Evolutionary conservation across 2,113 vertebrate genomes (phyloP).

Genomic region (Pontoporia blainvillei): DNA sequence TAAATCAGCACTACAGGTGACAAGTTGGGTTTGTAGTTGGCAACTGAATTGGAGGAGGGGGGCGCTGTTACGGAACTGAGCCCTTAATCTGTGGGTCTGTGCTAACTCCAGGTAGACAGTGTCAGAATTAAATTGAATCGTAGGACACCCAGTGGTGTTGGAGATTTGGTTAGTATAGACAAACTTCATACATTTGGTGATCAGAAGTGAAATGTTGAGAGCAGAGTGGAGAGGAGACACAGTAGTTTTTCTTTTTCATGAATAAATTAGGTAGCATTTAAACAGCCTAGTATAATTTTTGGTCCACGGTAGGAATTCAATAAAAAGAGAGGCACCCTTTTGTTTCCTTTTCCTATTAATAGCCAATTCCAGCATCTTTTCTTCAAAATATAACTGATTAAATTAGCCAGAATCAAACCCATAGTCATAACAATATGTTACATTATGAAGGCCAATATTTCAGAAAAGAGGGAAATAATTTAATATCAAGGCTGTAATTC

Average conservation of each 20-base stretch:
- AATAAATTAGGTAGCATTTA: background rate
- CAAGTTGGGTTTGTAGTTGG: background rate
- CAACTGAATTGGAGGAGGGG: background rate
- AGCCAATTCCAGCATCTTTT: background rate
- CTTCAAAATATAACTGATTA: background rate
- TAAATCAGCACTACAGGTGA: background rate
- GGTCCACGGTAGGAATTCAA: background rate
- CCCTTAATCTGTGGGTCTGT: background rate
- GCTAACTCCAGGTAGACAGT: background rate
- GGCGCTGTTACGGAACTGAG: background rate
- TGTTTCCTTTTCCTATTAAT: background rate
- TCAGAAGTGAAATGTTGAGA: background rate
- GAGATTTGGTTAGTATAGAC: no score
- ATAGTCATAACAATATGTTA: background rate
- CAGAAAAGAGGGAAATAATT: background rate
- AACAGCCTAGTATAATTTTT: background rate
- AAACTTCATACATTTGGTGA: background rate
- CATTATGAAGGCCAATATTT: background rate
- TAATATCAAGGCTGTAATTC: background rate
- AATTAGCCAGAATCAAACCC: background rate
- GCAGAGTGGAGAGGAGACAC: background rate
- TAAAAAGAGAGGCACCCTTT: background rate
- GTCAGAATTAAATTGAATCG: background rate
- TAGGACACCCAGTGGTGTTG: background rate
- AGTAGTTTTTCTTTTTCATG: background rate